A percentile compares a stretch with the other conserved stretches of the same genome.
Conservation (phyloP, 2,888 invertebrate genomes). For the Allacma fusca region DNA sequence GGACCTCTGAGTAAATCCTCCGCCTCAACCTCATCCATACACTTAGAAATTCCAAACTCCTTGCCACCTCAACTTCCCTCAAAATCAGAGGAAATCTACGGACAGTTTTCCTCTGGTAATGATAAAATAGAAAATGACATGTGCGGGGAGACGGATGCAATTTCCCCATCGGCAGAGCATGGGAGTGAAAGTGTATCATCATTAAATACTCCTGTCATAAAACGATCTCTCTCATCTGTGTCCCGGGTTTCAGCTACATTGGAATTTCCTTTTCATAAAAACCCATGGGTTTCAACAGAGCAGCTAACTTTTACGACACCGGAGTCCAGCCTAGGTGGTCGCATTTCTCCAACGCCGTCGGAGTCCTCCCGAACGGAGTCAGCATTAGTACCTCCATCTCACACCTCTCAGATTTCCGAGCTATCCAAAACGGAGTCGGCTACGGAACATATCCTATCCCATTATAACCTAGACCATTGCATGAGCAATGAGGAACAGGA, state of each 20-base stretch:
- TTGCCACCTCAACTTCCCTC: too few relatives aligned
- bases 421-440: conserved; percentile 58
- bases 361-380: conserved; percentile 59
- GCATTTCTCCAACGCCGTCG: conserved; percentile 55
- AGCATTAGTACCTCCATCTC: conserved; percentile 56
- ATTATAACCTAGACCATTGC: background rate
- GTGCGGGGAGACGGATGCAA: background rate
- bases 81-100: background rate
- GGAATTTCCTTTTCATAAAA: conserved; percentile 52
- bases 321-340: conserved; percentile 46
- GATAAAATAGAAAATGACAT: background rate
- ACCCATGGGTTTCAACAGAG: conserved; percentile 51
- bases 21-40: too few relatives aligned
- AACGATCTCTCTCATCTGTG: conserved; percentile 49
- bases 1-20: too few relatives aligned
- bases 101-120: background rate
- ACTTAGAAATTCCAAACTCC: too few relatives aligned
- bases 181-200: conserved; percentile 34
- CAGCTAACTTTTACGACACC: conserved; percentile 50
- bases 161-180: background rate
- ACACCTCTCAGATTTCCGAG: conserved; percentile 59
- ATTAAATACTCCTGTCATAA: conserved; percentile 57
- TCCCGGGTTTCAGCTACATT: conserved; percentile 52
- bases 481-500: background rate
- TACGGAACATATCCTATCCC: background rate